These are phyloP conservation scores for Diabrotica balteata DNA, from an alignment of 2,888 invertebrate genomes.

Conservation along the genomic window DNA sequence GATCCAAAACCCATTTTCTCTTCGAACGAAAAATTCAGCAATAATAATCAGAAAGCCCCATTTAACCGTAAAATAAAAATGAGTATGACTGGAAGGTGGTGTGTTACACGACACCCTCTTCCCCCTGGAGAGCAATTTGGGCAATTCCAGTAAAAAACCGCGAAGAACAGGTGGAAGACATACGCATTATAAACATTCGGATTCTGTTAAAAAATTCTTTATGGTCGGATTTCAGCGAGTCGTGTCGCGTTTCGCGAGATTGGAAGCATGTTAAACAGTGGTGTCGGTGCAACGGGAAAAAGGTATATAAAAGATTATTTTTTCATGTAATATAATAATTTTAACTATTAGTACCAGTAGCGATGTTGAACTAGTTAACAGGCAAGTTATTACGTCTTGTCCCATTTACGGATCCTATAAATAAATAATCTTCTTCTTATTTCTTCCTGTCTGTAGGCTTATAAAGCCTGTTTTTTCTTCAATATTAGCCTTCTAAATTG, in stretches of 20 bases:
- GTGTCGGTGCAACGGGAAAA: neutral
- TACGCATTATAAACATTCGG: constrained; percentile 54
- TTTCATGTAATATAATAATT: too few relatives aligned
- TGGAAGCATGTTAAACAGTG: constrained; percentile 43
- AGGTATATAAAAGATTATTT: too few relatives aligned
- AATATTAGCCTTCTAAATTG: too few relatives aligned
- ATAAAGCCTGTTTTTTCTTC: too few relatives aligned
- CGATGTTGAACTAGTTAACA: too few relatives aligned
- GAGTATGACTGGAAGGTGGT: constrained; percentile 7
- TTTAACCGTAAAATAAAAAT: constrained; percentile 33
- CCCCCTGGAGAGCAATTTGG: constrained; percentile 40
- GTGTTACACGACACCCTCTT: neutral
- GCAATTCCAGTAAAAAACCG: constrained; percentile 40
- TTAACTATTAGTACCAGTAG: too few relatives aligned
- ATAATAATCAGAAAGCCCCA: constrained; percentile 18
- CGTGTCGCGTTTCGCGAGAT: constrained; percentile 43
- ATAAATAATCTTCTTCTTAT: too few relatives aligned
- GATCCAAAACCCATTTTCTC: constrained; percentile 7
- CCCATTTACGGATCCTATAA: too few relatives aligned
- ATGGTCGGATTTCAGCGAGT: constrained; percentile 48
- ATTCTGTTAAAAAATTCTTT: constrained; percentile 54
- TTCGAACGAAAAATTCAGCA: constrained; percentile 12
- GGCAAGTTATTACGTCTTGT: too few relatives aligned
- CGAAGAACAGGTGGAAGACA: constrained; percentile 55
- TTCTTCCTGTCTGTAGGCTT: too few relatives aligned